Conservation (phyloP, 2,113 vertebrate species). For the Rhineura floridana region DNA sequence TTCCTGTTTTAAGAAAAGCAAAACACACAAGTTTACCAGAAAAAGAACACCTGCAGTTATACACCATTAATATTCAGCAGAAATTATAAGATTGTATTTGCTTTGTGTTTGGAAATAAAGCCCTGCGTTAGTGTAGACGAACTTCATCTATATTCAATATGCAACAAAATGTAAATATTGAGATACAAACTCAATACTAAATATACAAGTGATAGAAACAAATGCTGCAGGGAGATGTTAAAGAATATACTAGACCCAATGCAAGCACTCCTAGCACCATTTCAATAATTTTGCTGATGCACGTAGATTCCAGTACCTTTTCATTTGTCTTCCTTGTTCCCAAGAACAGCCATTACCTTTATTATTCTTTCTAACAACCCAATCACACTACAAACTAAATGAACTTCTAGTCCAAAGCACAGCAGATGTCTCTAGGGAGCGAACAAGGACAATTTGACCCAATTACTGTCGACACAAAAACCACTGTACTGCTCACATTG, state of each 20-base stretch:
- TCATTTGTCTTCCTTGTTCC: conserved; percentile 36
- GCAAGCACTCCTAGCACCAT: conserved; percentile 26
- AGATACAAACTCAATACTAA: not conserved
- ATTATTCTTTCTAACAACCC: conserved; percentile 61
- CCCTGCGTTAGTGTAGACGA: not conserved
- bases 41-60: conserved; percentile 11
- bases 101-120: not conserved
- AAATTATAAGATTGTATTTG: not conserved
- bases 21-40: not conserved
- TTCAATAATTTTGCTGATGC: not conserved
- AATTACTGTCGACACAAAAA: conserved; percentile 61
- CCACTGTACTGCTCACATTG: no score
- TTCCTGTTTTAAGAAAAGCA: conserved; percentile 77
- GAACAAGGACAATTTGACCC: conserved; percentile 63
- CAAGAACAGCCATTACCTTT: conserved; percentile 59
- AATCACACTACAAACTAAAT: conserved; percentile 68
- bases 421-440: conserved; percentile 56
- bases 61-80: conserved; percentile 4
- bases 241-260: conserved; percentile 22
- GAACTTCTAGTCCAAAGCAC: conserved; percentile 63
- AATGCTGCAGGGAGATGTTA: conserved; percentile 6
- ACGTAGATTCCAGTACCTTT: not conserved
- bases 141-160: not conserved
- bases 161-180: not conserved
- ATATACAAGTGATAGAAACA: conserved; percentile 12